Percentiles rank a stretch among this genome's conserved stretches.
phyloP scores from a whole-genome alignment of 1,140 invertebrate genomes.

The Lepidostoma basale region DNA sequence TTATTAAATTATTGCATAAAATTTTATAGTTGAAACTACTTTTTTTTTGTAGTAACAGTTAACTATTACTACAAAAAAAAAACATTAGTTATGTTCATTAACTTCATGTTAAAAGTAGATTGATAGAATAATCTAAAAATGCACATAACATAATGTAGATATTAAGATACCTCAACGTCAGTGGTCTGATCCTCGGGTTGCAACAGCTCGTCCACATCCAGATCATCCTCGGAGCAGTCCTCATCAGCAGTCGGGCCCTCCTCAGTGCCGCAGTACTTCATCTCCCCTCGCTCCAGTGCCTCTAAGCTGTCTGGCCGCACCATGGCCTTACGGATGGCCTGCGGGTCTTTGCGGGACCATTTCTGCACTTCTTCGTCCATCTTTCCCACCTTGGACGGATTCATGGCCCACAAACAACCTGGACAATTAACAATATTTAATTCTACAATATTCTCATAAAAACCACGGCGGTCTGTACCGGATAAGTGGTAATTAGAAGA shows the following conservation, averaged over 20 bases:
- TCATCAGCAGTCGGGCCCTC: constrained; percentile 62
- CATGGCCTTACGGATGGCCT: constrained; percentile 86
- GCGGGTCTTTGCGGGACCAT: constrained; percentile 92
- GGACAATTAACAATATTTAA: constrained; percentile 10
- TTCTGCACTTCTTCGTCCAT: constrained; percentile 98
- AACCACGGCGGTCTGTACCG: too few relatives aligned
- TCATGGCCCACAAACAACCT: constrained; percentile 95
- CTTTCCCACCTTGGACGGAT: constrained; percentile 90
- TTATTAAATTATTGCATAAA: neutral
- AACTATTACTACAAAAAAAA: too few relatives aligned
- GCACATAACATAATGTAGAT: neutral
- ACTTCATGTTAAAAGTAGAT: too few relatives aligned
- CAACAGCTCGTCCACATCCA: constrained; percentile 54
- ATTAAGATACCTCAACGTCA: constrained; percentile 63
- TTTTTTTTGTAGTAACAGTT: too few relatives aligned
- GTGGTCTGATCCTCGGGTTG: constrained; percentile 63
- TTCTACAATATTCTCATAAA: neutral
- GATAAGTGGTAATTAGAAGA: neutral
- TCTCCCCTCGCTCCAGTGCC: constrained; percentile 80
- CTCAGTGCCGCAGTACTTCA: constrained; percentile 72
- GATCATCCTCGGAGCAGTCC: constrained; percentile 56
- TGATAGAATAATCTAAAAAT: too few relatives aligned
- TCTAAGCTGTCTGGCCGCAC: constrained; percentile 86
- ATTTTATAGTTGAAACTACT: neutral
- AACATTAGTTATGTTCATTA: too few relatives aligned